These are phyloP conservation scores for Drosophila pruinosa DNA, from an alignment of 1,140 invertebrate genomes.

Conservation along the genomic window DNA sequence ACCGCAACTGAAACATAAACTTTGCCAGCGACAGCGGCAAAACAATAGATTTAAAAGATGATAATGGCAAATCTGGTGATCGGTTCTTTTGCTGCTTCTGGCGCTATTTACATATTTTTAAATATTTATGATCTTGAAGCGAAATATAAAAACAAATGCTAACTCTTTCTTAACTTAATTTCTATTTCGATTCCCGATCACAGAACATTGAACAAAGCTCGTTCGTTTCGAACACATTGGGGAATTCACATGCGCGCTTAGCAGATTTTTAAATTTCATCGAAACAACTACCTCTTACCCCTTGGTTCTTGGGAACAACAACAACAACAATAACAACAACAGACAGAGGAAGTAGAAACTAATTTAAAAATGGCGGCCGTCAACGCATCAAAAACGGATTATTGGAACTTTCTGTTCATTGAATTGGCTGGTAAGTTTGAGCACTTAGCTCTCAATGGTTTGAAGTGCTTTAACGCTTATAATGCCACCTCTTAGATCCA, in stretches of 20 bases:
- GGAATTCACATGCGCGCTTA: constrained; percentile 54
- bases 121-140: constrained; percentile 42
- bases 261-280: constrained; percentile 73
- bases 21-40: neutral
- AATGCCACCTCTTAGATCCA: constrained; percentile 85
- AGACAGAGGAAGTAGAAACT: constrained; percentile 11
- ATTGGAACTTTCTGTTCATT: constrained; percentile 84
- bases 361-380: constrained; percentile 76
- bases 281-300: neutral
- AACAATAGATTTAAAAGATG: neutral
- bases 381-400: constrained; percentile 83
- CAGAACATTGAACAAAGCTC: constrained; percentile 66
- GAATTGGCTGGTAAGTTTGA: constrained; percentile 84
- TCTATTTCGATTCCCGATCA: constrained; percentile 12
- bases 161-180: constrained; percentile 37
- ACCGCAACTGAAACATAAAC: constrained; percentile 1
- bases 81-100: neutral
- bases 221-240: constrained; percentile 53
- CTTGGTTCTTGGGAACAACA: neutral
- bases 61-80: neutral
- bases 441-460: neutral
- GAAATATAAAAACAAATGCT: constrained; percentile 5
- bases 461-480: no score
- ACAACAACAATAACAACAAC: constrained; percentile 1
- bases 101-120: constrained; percentile 58